phyloP scores from a whole-genome alignment of 2,888 invertebrate species.

The Watsonalla cultraria region DNA sequence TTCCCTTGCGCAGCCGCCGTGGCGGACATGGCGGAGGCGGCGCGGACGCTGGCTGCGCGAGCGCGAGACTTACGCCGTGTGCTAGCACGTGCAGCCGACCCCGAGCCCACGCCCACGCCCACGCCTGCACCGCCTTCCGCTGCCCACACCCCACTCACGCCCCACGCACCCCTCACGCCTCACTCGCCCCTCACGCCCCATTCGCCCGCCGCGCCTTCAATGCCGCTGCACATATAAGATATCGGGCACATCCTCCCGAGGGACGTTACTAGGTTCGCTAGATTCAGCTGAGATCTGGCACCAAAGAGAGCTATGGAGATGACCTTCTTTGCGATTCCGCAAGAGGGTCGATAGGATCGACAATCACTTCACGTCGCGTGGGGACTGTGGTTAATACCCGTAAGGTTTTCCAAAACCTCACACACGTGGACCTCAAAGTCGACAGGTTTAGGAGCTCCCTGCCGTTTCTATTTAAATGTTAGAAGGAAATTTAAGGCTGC shows the following conservation, averaged over 20 bases:
- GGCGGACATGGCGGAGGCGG: slow-evolving; percentile 95
- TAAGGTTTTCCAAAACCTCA: background rate
- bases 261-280: background rate
- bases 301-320: slow-evolving; percentile 47
- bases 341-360: background rate
- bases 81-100: slow-evolving; percentile 83
- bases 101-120: slow-evolving; percentile 44
- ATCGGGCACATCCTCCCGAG: slow-evolving; percentile 5
- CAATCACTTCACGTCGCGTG: background rate
- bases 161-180: slow-evolving; percentile 59
- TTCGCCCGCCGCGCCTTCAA: slow-evolving; percentile 43
- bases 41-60: slow-evolving; percentile 90
- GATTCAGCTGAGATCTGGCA: slow-evolving; percentile 28
- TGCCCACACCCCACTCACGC: slow-evolving; percentile 49
- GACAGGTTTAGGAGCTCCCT: slow-evolving; percentile 38
- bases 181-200: slow-evolving; percentile 29
- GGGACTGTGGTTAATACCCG: background rate
- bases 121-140: slow-evolving; percentile 55
- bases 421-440: too few species aligned
- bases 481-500: slow-evolving; percentile 62
- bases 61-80: slow-evolving; percentile 89
- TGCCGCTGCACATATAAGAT: slow-evolving; percentile 57
- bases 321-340: background rate
- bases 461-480: slow-evolving; percentile 60
- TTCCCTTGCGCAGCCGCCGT: slow-evolving; percentile 95